Percentiles rank a stretch among this genome's conserved stretches.
These are phyloP conservation scores for Mechanitis messenoides DNA, from an alignment of 2,888 invertebrate genomes.

Conservation along the genomic window DNA sequence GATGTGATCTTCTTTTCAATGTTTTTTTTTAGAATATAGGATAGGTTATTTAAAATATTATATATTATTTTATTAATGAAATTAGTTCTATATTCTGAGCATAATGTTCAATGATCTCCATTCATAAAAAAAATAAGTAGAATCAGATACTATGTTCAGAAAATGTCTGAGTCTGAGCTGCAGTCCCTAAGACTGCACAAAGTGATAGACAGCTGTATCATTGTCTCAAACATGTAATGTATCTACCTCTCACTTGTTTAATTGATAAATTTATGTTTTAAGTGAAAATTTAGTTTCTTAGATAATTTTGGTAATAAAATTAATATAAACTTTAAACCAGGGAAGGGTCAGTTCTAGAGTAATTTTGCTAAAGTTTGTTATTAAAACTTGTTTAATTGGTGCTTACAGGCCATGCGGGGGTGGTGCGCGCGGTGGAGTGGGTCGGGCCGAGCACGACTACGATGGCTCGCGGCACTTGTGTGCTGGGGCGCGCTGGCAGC, in stretches of 20 bases:
- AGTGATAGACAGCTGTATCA: not conserved
- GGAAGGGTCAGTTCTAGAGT: no score
- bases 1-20: no score
- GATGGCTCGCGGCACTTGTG: constrained; percentile 62
- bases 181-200: not conserved
- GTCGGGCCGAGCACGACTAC: constrained; percentile 50
- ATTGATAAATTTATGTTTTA: no score
- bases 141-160: not conserved
- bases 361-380: not conserved
- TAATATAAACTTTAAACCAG: no score
- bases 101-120: no score
- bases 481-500: constrained; percentile 61
- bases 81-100: no score
- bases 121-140: no score
- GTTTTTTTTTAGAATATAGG: no score
- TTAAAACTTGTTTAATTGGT: constrained; percentile 8
- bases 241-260: not conserved
- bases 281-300: no score
- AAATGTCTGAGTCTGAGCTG: not conserved
- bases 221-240: constrained; percentile 2
- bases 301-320: no score
- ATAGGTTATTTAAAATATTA: no score
- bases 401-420: constrained; percentile 60
- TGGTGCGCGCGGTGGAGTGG: constrained; percentile 51
- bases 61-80: no score